Percentiles rank a stretch among this genome's conserved stretches.
phyloP scores from a whole-genome alignment of 53 echinoderm and acorn worm genomes.

The Holothuria scabra region DNA sequence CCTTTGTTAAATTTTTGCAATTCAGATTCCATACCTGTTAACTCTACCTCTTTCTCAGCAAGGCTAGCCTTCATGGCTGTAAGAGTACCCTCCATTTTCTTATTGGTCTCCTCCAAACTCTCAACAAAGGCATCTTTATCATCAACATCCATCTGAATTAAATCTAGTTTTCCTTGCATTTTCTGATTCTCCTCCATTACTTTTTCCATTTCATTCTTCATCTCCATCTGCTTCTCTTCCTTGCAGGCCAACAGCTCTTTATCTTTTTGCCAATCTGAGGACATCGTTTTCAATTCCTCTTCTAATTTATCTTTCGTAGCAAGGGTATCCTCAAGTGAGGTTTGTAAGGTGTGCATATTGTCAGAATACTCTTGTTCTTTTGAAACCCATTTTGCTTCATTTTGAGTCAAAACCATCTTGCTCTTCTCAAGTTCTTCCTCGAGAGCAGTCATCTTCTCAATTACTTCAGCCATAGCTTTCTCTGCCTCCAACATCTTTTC shows the following conservation, averaged over 20 bases:
- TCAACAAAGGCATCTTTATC: conserved; percentile 74
- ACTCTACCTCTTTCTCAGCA: conserved; percentile 41
- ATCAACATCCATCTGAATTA: conserved; percentile 88
- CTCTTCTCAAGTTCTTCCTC: not conserved
- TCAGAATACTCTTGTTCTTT: conserved; percentile 5
- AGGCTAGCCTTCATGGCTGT: conserved; percentile 32
- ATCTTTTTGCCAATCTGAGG: conserved; percentile 56
- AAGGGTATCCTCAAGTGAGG: conserved; percentile 30
- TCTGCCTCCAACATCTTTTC: not conserved
- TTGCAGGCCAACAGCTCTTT: conserved; percentile 61
- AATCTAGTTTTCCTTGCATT: conserved; percentile 72
- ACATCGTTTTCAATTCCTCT: conserved; percentile 29
- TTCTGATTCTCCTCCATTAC: conserved; percentile 67
- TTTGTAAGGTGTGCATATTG: not conserved
- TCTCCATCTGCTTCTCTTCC: conserved; percentile 58
- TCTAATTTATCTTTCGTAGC: conserved; percentile 22
- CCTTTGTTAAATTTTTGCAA: conserved; percentile 51
- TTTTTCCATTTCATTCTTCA: conserved; percentile 46
- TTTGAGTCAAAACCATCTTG: not conserved
- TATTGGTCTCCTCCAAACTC: conserved; percentile 51
- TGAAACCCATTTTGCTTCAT: not conserved
- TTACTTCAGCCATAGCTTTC: not conserved
- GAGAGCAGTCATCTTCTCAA: not conserved
- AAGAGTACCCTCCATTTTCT: conserved; percentile 54
- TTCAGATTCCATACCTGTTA: conserved; percentile 45